These are phyloP conservation scores for Mesodorylaimus sp. DNA, from an alignment of 2,888 invertebrate species.

Conservation along the genomic window DNA sequence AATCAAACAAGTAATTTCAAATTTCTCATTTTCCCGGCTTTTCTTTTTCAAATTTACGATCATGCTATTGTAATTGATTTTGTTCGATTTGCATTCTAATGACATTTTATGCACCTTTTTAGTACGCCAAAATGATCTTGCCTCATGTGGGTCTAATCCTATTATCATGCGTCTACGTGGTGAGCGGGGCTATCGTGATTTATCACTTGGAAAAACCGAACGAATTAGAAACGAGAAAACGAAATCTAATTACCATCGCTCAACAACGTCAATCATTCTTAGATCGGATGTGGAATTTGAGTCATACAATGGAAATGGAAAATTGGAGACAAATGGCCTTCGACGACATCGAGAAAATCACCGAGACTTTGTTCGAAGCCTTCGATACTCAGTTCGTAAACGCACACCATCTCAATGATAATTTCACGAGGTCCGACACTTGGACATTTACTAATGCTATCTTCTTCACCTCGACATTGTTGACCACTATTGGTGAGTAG, in stretches of 20 bases:
- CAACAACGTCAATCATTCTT: neutral
- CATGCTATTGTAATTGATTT: no score
- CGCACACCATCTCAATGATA: constrained; percentile 16
- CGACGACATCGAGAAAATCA: constrained; percentile 24
- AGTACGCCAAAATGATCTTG: constrained; percentile 28
- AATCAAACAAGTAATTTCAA: no score
- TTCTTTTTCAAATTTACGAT: no score
- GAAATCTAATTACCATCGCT: neutral
- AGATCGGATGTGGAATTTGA: constrained; percentile 2
- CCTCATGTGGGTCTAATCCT: constrained; percentile 28
- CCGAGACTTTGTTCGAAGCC: constrained; percentile 26
- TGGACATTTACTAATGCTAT: constrained; percentile 27
- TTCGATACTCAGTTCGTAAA: constrained; percentile 28
- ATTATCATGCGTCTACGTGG: constrained; percentile 23
- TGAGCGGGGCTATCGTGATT: constrained; percentile 25
- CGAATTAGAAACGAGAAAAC: constrained; percentile 16
- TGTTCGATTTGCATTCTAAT: no score
- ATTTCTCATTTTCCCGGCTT: no score
- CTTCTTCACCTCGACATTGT: constrained; percentile 27
- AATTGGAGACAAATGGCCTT: constrained; percentile 14
- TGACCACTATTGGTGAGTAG: constrained; percentile 24
- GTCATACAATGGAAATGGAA: neutral
- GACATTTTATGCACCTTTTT: no score
- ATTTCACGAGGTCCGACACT: constrained; percentile 11
- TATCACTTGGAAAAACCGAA: constrained; percentile 26